A percentile compares a stretch with the other conserved stretches of the same genome.
Conservation (phyloP, 2,888 invertebrate genomes). For the Monopis laevigella region DNA sequence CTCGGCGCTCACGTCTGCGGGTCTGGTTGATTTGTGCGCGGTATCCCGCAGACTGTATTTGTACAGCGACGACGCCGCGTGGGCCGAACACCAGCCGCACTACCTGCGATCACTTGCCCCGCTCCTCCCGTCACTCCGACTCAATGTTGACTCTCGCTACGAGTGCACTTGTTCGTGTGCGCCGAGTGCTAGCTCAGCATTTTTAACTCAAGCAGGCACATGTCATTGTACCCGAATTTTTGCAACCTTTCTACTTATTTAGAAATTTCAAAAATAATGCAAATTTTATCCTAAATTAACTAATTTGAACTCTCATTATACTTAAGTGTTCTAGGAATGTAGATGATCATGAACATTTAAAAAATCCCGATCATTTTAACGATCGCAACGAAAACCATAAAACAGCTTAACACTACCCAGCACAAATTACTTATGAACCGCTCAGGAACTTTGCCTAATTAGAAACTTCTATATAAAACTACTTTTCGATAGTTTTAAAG, state of each 20-base stretch:
- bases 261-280: no score
- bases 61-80: slow-evolving; percentile 38
- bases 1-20: slow-evolving; percentile 33
- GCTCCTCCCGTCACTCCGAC: slow-evolving; percentile 7
- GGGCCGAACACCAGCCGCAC: slow-evolving; percentile 25
- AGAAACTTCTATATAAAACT: slow-evolving; percentile 8
- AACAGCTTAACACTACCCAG: slow-evolving; percentile 3
- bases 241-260: no score
- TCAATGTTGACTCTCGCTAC: slow-evolving; percentile 2
- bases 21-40: slow-evolving; percentile 60
- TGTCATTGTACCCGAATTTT: no score
- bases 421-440: not conserved
- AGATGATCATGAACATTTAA: no score
- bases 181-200: no score
- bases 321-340: no score
- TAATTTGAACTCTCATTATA: no score
- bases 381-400: not conserved
- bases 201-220: no score
- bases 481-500: slow-evolving; percentile 2
- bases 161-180: slow-evolving; percentile 6
- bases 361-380: no score
- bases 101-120: slow-evolving; percentile 21
- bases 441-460: slow-evolving; percentile 6
- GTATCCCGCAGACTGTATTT: slow-evolving; percentile 58
- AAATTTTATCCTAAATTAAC: no score